phyloP scores from a whole-genome alignment of 2,888 invertebrate species.

The Phytoseiulus persimilis region DNA sequence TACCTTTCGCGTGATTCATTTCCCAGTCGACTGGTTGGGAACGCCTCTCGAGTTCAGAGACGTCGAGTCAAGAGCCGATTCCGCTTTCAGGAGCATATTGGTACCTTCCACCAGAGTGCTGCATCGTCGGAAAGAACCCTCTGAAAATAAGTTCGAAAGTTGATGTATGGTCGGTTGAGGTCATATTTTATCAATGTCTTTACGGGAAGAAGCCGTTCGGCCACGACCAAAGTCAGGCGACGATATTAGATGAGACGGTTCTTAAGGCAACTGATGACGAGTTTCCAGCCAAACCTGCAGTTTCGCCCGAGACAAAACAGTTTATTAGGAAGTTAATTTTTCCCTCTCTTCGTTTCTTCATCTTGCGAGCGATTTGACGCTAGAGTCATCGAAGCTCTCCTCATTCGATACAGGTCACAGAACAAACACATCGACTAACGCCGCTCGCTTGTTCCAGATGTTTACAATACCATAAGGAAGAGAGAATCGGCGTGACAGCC shows the following conservation, averaged over 20 bases:
- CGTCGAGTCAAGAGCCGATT: not conserved
- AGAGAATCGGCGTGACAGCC: slow-evolving; percentile 93
- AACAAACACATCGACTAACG: not conserved
- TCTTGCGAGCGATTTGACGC: too few species aligned
- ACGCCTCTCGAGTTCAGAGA: slow-evolving; percentile 61
- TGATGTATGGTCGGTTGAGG: slow-evolving; percentile 99
- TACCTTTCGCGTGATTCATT: too few species aligned
- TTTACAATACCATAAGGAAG: slow-evolving; percentile 96
- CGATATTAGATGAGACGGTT: slow-evolving; percentile 98
- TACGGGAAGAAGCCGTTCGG: slow-evolving; percentile 91
- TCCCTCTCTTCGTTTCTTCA: too few species aligned
- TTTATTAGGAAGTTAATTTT: slow-evolving; percentile 55
- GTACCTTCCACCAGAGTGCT: slow-evolving; percentile 98
- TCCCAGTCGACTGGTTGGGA: too few species aligned
- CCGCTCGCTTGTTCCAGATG: slow-evolving; percentile 57
- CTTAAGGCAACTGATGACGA: slow-evolving; percentile 98
- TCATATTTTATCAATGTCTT: slow-evolving; percentile 99
- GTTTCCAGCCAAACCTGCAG: slow-evolving; percentile 96
- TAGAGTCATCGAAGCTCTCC: too few species aligned
- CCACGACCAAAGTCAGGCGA: slow-evolving; percentile 98
- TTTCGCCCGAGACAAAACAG: slow-evolving; percentile 87
- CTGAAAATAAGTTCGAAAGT: slow-evolving; percentile 99
- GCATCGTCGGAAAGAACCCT: slow-evolving; percentile 97
- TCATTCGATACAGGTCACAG: too few species aligned
- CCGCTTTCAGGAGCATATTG: slow-evolving; percentile 56